Evolutionary conservation across 2,888 invertebrate species (phyloP).

Genomic region (Drosophila infuscata): DNA sequence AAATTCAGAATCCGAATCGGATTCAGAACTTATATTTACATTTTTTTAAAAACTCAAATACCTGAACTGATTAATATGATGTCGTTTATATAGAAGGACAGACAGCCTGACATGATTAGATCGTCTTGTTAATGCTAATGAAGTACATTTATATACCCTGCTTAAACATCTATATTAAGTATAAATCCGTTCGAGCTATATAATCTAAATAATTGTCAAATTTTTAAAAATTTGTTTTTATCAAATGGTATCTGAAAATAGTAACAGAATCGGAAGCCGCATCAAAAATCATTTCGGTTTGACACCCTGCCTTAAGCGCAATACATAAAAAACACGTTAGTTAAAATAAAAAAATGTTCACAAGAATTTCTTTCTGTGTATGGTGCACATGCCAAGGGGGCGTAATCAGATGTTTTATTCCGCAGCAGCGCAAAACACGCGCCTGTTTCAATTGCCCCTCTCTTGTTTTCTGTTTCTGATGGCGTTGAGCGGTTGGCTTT

Average conservation of each 20-base stretch:
- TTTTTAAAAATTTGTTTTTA: not conserved
- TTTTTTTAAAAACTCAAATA: not conserved
- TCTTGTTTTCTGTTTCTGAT: not conserved
- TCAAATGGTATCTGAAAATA: not conserved
- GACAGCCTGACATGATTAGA: not conserved
- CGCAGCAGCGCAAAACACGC: constrained; percentile 22
- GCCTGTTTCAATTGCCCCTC: not conserved
- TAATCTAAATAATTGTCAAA: not conserved
- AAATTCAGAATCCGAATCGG: not conserved
- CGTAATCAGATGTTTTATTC: constrained; percentile 23
- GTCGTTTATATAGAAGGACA: not conserved
- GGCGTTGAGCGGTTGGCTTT: constrained; percentile 7
- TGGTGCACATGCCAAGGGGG: constrained; percentile 13
- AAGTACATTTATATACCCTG: not conserved
- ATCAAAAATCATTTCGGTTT: not conserved
- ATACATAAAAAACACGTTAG: not conserved
- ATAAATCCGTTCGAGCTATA: no score
- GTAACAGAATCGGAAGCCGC: not conserved
- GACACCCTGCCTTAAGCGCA: not conserved
- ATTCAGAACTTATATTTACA: not conserved
- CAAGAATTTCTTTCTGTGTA: not conserved
- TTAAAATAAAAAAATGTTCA: not conserved
- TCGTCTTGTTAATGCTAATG: not conserved
- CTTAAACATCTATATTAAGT: not conserved
- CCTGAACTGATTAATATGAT: not conserved